A percentile compares a stretch with the other conserved stretches of the same genome.
These are phyloP conservation scores for Uropetala carovei DNA, from an alignment of 2,888 invertebrate genomes.

Conservation along the genomic window DNA sequence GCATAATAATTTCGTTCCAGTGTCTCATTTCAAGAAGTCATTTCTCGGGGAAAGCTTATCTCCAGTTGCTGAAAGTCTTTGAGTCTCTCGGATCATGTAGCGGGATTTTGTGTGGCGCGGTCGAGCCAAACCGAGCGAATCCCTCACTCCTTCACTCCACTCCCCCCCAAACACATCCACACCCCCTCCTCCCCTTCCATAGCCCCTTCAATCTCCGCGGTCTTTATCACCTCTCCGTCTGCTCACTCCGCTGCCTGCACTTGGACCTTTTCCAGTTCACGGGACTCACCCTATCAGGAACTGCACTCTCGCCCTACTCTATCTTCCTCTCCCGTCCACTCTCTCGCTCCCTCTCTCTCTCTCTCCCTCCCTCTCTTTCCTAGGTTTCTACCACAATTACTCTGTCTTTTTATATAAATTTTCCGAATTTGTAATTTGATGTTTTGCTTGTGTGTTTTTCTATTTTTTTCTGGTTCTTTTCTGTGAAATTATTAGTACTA, in stretches of 20 bases:
- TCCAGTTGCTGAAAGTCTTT: too few relatives aligned
- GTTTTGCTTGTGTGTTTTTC: too few relatives aligned
- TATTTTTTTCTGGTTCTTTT: too few relatives aligned
- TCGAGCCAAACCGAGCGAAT: background rate
- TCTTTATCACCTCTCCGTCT: conserved; percentile 20
- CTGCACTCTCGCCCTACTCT: background rate
- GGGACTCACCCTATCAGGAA: conserved; percentile 1
- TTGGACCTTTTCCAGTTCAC: conserved; percentile 6
- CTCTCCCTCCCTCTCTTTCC: too few relatives aligned
- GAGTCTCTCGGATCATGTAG: background rate
- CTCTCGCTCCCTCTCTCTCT: background rate
- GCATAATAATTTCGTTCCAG: too few relatives aligned
- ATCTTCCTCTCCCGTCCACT: background rate
- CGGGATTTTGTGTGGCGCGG: too few relatives aligned
- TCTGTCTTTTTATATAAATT: too few relatives aligned
- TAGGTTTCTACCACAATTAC: too few relatives aligned
- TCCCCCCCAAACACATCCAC: background rate
- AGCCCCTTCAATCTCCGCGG: background rate
- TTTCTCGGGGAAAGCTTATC: conserved; percentile 14
- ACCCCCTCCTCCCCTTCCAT: background rate
- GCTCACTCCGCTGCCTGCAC: background rate
- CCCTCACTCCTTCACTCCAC: conserved; percentile 15
- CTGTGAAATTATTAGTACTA: too few relatives aligned
- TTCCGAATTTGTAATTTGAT: too few relatives aligned
- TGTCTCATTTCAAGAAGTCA: background rate